Evolutionary conservation across 1,140 invertebrate species (phyloP), one percentile per base, ranked within the genome.

Genomic region (Caenorhabditis latens): DNA sequence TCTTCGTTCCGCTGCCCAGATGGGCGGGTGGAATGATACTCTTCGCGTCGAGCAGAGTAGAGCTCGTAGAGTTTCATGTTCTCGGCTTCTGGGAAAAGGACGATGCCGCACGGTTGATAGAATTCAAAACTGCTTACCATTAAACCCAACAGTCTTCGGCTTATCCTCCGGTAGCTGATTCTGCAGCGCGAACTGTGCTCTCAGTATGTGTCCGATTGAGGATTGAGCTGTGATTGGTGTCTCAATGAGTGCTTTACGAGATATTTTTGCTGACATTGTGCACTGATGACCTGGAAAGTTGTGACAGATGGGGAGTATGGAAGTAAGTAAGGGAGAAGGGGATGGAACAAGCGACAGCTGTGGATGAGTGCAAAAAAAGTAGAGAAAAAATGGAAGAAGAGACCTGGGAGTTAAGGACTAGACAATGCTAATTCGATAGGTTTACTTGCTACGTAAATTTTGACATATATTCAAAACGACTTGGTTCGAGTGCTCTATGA

Each of bases 111-210:
- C 32, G 13, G 2, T 4, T n/a, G 19, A 58, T n/a, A n/a, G 9
- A 53, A 9, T 5, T 58, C 40, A 43, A 71, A 32, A 6, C 13
- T 43, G 8, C 71, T 53, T n/a, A 79, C 71, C 71, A 24, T 79
- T 79, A 24, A 79, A 79, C n/a, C 71, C 71, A 5, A 79, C n/a
- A 50, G 71, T 79, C 14, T 79, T 79, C 46, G 71, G 71, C 14
- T 79, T 79, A 48, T 79, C 71, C 40, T 79, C 71, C 9, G 71
- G 71, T 16, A 79, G n/a, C 46, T 79, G 71, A 79, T 79, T 79
- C 13, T 79, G 71, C 21, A 79, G 71, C 4, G 71, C 71, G 42
- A 79, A 79, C 46, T 79, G 71, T 50, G 71, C 71, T 53, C 71
- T n/a, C n/a, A 79, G 71, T 21, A 79, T 79, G 46, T 79, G 71